Base-by-base conservation (phyloP, 2,113 vertebrate species). In the Alectura lathami region DNA sequence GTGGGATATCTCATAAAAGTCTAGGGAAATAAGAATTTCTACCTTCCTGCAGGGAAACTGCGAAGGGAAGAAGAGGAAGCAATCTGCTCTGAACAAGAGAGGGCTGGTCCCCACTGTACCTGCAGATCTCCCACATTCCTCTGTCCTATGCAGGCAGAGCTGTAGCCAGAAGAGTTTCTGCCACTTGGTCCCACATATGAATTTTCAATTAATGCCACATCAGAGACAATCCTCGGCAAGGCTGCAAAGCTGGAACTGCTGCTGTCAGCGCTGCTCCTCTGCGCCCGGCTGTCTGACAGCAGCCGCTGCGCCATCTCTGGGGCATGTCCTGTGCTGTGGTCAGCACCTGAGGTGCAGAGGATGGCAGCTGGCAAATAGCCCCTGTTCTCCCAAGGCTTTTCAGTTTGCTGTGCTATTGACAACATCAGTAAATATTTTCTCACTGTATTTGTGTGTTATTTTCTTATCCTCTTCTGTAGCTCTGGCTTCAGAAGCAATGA, bases 301-400 rank as follows among this genome's bases (percentile, higher is more conserved):
- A 91, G 53, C 21, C 62, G 0, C 42, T 6, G 14, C 30, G 50
- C 34, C 42, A 38, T 17, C 50, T 67, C 75, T 45, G 72, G 67
- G 83, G 63, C 84, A 57, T 78, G 1, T 26, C 12, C 2, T 9
- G 10, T 56, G 73, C 56, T 50, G 62, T 0, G 0, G n/a, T 27
- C 42, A 64, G 77, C 50, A 45, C 76, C 56, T 24, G 54, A 30
- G 60, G 74, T 60, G 75, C 27, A 23, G 15, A 64, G 67, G 48
- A 34, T 7, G 30, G 45, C 53, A 91, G 43, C 40, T 79, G 77
- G 34, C 27, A 73, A 79, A 57, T n/a, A 68, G 27, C 27, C 48
- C 6, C 51, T 32, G 0, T 15, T 75, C 42, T 70, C 68, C 42
- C 32, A 59, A 64, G 72, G 23, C 27, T 54, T 53, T 59, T n/a